phyloP scores from a whole-genome alignment of 2,113 vertebrate species.

The Misgurnus anguillicaudatus region DNA sequence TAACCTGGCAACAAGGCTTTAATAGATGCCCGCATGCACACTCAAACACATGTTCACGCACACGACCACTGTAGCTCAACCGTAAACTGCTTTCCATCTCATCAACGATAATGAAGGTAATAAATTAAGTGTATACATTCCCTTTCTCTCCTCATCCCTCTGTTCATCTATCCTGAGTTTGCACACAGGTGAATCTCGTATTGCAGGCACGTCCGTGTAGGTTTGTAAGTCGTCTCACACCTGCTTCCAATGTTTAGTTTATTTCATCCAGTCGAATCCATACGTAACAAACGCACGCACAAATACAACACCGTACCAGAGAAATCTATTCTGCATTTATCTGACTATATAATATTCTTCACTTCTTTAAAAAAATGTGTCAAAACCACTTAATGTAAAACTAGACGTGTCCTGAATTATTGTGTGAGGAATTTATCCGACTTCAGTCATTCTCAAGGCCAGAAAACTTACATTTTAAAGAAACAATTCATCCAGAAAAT shows the following conservation, averaged over 20 bases:
- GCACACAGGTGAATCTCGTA: conserved; percentile 41
- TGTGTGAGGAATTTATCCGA: too few relatives aligned
- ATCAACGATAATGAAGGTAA: conserved; percentile 41
- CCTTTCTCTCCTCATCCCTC: conserved; percentile 9
- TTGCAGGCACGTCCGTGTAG: conserved; percentile 15
- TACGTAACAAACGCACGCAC: conserved; percentile 8
- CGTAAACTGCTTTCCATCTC: conserved; percentile 45
- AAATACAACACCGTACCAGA: background rate
- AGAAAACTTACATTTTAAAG: too few relatives aligned
- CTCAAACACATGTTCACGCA: conserved; percentile 4
- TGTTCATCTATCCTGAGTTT: conserved; percentile 17
- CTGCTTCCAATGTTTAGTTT: conserved; percentile 23
- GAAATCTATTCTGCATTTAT: background rate
- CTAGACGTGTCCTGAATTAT: too few relatives aligned
- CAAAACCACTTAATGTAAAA: too few relatives aligned
- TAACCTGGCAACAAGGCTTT: conserved; percentile 57
- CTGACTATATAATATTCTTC: too few relatives aligned
- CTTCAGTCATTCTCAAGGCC: too few relatives aligned
- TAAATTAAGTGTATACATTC: conserved; percentile 48
- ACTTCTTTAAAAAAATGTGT: background rate
- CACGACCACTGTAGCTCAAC: conserved; percentile 29
- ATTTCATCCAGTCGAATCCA: background rate
- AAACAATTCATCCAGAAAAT: too few relatives aligned
- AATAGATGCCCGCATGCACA: conserved; percentile 14
- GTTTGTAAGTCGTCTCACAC: conserved; percentile 22